phyloP scores from a whole-genome alignment of 2,888 invertebrate species.

The Lasioglossum calceatum region DNA sequence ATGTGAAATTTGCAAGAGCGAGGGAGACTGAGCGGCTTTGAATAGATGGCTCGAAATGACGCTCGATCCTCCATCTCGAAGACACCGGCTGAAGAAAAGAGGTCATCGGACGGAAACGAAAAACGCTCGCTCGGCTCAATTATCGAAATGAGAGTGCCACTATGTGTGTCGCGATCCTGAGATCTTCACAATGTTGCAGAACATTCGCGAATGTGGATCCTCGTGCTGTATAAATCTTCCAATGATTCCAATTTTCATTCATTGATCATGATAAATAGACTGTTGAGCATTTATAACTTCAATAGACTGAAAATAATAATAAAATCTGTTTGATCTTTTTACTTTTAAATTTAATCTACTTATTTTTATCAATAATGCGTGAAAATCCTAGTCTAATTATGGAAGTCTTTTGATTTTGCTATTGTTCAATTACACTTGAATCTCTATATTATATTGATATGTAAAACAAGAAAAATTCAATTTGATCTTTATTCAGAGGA shows the following conservation, averaged over 20 bases:
- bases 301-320: no score
- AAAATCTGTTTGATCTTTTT: no score
- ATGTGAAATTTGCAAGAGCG: slow-evolving; percentile 43
- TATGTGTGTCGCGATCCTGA: not conserved
- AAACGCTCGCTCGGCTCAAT: slow-evolving; percentile 71
- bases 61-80: slow-evolving; percentile 56
- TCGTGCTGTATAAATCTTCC: not conserved
- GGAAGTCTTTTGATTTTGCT: no score
- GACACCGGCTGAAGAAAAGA: slow-evolving; percentile 40
- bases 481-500: no score
- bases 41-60: slow-evolving; percentile 58
- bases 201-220: not conserved
- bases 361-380: no score
- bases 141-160: slow-evolving; percentile 40
- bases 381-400: no score
- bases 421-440: no score
- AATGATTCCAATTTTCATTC: not conserved
- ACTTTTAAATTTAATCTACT: no score
- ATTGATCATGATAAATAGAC: no score
- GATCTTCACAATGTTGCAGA: not conserved
- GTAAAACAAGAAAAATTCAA: no score
- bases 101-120: slow-evolving; percentile 59
- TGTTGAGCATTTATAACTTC: no score
- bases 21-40: slow-evolving; percentile 48
- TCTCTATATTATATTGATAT: no score